A percentile compares a stretch with the other conserved stretches of the same genome.
Evolutionary conservation across 2,113 vertebrate genomes (phyloP).

Genomic region (Corydoras maculifer): DNA sequence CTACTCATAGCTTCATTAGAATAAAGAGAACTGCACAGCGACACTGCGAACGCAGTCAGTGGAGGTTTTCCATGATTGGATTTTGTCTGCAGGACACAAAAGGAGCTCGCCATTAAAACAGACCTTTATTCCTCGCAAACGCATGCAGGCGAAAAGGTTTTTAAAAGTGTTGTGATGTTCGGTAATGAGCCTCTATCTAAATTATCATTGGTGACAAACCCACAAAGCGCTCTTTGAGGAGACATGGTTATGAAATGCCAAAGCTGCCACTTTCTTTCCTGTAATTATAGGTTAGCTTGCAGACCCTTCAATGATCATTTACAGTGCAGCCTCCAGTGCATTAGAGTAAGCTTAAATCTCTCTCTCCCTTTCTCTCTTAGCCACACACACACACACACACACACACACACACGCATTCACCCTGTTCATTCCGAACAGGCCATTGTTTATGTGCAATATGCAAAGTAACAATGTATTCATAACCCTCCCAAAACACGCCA

Average conservation of each 20-base stretch:
- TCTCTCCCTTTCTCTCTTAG: conserved; percentile 14
- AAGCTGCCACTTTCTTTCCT: conserved; percentile 99
- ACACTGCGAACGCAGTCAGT: conserved; percentile 92
- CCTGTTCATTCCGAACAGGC: conserved; percentile 62
- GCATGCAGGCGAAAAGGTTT: conserved; percentile 83
- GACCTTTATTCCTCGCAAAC: conserved; percentile 82
- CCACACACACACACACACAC: conserved; percentile 17
- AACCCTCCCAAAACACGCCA: conserved; percentile 81
- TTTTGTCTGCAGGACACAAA: conserved; percentile 97
- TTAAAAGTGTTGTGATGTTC: conserved; percentile 99
- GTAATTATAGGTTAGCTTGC: conserved; percentile 99
- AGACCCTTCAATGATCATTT: conserved; percentile 99
- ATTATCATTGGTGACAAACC: conserved; percentile 99
- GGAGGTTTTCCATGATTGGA: conserved; percentile 90
- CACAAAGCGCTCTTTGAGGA: conserved; percentile 99
- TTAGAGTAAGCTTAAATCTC: conserved; percentile 88
- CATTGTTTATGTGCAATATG: conserved; percentile 92
- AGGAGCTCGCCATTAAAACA: conserved; percentile 96
- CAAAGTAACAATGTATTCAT: conserved; percentile 89
- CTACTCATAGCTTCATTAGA: conserved; percentile 90
- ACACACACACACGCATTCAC: conserved; percentile 73
- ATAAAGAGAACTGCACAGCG: conserved; percentile 57
- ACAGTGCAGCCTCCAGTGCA: conserved; percentile 95
- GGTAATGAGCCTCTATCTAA: conserved; percentile 99
- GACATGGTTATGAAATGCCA: conserved; percentile 99